Base-by-base conservation (phyloP, 2,797 vertebrate genomes). In the Enteromius argenteus region DNA sequence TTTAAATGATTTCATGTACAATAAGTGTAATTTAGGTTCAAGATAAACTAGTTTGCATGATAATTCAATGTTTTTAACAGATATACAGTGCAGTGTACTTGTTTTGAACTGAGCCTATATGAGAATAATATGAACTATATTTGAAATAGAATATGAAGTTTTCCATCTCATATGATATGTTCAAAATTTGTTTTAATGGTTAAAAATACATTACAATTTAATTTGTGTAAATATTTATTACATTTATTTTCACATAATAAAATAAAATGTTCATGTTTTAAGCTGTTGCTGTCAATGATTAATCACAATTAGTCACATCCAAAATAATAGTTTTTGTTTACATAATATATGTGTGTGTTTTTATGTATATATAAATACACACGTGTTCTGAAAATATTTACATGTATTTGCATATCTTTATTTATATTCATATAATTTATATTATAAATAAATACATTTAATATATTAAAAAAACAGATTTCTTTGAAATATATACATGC, bases 31-130 rank as follows among this genome's bases (percentile, higher is more conserved):
- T 21, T 37, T n/a, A n/a, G 76, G 62, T 80, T 85, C 35, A 80
- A 72, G 62, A 35, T n/a, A 72, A 80, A 58, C 44, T 66, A n/a
- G 53, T 83, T 85, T 88, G 17, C 56, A 37, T 60, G 37, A 67
- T 73, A 83, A 80, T 80, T 46, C 46, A 35, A 19, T 27, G n/a
- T 67, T 39, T 78, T 80, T 68, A 49, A 72, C 71, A 83, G 64
- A 77, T 5, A n/a, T 64, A 86, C 11, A 64, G 78, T 39, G 37
- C 37, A 39, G 5, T 84, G 39, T 23, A 60, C 79, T 88, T 76
- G 58, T 85, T 84, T 86, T 80, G 39, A 88, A 88, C 30, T 32
- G 17, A 30, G 17, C 23, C 49, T 42, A 42, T 79, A 64, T 73
- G 58, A 72, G 68, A 51, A 46, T 51, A 35, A 73, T 21, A 21